Evolutionary conservation across 64 coral and sea anemone species (phyloP), one percentile per base, ranked within the genome.

Genomic region (Stichodactyla mertensii): DNA sequence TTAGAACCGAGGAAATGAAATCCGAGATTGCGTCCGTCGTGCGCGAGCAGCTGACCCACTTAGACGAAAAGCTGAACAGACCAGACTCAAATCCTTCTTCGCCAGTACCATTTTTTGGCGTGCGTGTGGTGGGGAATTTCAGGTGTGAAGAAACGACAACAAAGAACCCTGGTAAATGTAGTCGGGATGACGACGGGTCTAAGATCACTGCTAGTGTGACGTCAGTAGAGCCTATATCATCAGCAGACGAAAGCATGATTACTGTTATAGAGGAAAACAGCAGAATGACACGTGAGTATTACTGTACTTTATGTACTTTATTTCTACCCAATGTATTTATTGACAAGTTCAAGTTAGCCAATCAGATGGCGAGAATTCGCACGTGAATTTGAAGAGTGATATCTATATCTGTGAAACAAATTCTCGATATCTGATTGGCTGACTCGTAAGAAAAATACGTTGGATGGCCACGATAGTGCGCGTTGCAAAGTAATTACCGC

Each of bases 11-110:
- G 52, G 88, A 97, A 23, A 89, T 97, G 10, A 93, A 86, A 53
- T 82, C 80, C 7, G 94, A 96, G 64, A 89, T 96, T 23, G 84
- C 86, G n/a, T 58, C 88, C 7, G 61, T 97, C 20, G 88, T 97
- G 19, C 87, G 78, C 55, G 93, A 88, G 16, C 77, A 83, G 18
- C 89, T 95, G 22, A 88, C 79, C 11, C 88, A 89, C 24, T 74
- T 95, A n/a, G 93, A 95, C 53, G 87, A 64, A 7, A 95, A 84
- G 61, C 59, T 95, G 31, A 52, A 55, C 26, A 53, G 16, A 8
- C 51, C 16, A 16, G 12, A 53, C 52, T 52, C 12, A 0, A 79
- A 10, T 16, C 15, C 78, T n/a, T 52, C 36, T 28, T 81, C 78
- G 8, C 78, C 78, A 15, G 53, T 5, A 4, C 26, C 78, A 53